Evolutionary conservation across 2,797 vertebrate genomes (phyloP), one percentile per base, ranked within the genome.

Genomic region (Anisognathus igniventris): DNA sequence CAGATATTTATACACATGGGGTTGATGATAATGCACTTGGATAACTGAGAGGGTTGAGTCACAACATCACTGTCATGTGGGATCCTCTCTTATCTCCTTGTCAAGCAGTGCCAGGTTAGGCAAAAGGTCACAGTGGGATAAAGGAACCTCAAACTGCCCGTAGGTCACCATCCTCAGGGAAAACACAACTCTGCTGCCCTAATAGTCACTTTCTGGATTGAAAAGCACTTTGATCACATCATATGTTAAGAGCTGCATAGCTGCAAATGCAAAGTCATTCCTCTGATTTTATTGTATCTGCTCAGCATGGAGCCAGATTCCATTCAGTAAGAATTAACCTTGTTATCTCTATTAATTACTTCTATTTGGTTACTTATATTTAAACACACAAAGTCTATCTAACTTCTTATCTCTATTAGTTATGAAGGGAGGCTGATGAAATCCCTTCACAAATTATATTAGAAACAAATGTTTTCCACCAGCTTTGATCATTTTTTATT

Each of bases 381-480:
- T 76, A 89, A 94, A 86, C 44, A 45, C 5, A 50, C 48, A 44
- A 58, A 60, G 31, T 73, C 47, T 72, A 75, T 90, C 85, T 90
- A 39, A 85, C 35, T 74, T 68, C 56, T 84, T 81, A 93, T 86
- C 58, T 92, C 30, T 47, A 23, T 42, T 87, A 61, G 40, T 50
- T 89, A 67, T 71, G 70, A 58, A 78, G 45, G 23, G 12, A 92
- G 48, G 76, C 39, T 60, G 74, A 86, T 93, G 24, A 95, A 96
- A 94, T 88, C 66, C 31, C n/a, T 64, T 79, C 53, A 91, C 31
- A 92, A 90, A 87, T 76, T 2, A 67, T 92, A 95, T 79, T 79
- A 86, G 71, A 90, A 93, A 90, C 76, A 92, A 90, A 90, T 90
- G 66, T 88, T 93, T 95, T 73, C 74, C 53, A 64, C 40, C 39